Conservation (phyloP, 2,888 invertebrate species). For the Rhogogaster chlorosoma region DNA sequence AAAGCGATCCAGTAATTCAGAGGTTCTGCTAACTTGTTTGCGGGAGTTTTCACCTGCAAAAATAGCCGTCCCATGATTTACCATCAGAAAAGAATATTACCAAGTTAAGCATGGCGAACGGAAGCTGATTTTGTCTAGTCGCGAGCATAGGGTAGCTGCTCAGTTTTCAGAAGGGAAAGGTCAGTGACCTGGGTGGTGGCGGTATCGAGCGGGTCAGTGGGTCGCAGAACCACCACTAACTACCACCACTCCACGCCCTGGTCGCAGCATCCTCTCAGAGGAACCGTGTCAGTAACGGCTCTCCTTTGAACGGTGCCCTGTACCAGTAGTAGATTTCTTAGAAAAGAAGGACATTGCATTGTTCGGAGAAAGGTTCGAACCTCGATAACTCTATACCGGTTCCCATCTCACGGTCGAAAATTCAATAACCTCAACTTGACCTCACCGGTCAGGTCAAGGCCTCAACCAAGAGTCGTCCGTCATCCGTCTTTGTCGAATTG, state of each 20-base stretch:
- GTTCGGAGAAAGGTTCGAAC: neutral
- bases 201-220: conserved; percentile 82
- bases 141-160: conserved; percentile 58
- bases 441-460: conserved; percentile 21
- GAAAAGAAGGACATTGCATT: neutral
- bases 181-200: conserved; percentile 76
- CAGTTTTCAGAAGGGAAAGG: conserved; percentile 65
- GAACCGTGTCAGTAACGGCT: conserved; percentile 77
- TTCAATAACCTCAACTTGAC: neutral
- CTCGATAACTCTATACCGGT: neutral
- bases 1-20: neutral
- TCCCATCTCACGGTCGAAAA: neutral
- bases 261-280: conserved; percentile 70
- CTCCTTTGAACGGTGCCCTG: conserved; percentile 67
- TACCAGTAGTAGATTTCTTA: neutral
- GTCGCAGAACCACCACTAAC: conserved; percentile 79
- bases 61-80: neutral
- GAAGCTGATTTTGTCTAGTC: conserved; percentile 53
- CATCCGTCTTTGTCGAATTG: conserved; percentile 29
- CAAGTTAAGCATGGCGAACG: conserved; percentile 34
- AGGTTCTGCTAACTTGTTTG: neutral
- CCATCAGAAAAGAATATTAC: conserved; percentile 5
- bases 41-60: conserved; percentile 3
- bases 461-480: neutral
- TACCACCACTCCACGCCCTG: conserved; percentile 54